Evolutionary conservation across 2,797 vertebrate genomes (phyloP).

Genomic region (Anabas testudineus): DNA sequence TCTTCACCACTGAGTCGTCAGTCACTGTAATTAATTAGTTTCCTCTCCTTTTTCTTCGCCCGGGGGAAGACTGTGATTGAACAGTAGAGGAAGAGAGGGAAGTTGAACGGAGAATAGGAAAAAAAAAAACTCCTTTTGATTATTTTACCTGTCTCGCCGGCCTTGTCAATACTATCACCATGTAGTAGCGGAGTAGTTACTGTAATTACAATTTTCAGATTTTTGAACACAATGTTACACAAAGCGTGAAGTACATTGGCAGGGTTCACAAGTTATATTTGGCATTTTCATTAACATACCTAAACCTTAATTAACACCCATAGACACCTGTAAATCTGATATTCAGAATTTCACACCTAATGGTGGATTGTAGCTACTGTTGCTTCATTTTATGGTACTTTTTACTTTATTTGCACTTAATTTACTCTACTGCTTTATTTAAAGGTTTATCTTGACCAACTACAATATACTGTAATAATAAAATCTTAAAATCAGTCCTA

Average conservation of each 20-base stretch:
- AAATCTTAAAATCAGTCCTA: no score
- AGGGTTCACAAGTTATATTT: conserved; percentile 1
- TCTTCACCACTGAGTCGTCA: conserved; percentile 59
- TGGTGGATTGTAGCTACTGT: no score
- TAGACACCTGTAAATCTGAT: conserved; percentile 1
- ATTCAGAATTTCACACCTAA: no score
- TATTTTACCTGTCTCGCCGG: conserved; percentile 15
- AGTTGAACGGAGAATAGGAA: conserved; percentile 18
- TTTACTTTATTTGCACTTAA: no score
- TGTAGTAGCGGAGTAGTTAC: conserved; percentile 1
- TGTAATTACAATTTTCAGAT: conserved; percentile 14
- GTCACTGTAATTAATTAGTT: conserved; percentile 75
- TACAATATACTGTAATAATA: neutral
- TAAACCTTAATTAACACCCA: conserved; percentile 12
- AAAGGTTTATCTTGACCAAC: no score
- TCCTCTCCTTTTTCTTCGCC: conserved; percentile 48
- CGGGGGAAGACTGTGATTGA: conserved; percentile 37
- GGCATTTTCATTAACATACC: conserved; percentile 31
- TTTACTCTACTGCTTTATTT: no score
- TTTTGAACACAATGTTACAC: neutral
- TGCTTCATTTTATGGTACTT: no score
- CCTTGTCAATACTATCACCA: conserved; percentile 4
- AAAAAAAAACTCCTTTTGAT: conserved; percentile 33
- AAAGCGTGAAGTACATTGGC: conserved; percentile 3
- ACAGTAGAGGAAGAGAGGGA: conserved; percentile 39